These are phyloP conservation scores for Balaenoptera acutorostrata DNA, from an alignment of 2,113 vertebrate species.

Conservation along the genomic window DNA sequence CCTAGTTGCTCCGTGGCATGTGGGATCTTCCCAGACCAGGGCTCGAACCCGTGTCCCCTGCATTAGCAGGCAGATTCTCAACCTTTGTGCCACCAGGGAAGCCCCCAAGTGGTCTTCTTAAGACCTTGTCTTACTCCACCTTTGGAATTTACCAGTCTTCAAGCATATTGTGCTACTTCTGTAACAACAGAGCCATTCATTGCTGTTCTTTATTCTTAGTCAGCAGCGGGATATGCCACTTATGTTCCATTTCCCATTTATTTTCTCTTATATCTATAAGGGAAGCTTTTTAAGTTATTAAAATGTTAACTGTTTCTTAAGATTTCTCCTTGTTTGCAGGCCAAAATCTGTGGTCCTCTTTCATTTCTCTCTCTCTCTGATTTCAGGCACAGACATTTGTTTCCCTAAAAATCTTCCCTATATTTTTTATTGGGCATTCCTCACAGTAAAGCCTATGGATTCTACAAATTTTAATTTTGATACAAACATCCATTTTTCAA, in stretches of 20 bases:
- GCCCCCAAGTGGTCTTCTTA: background rate
- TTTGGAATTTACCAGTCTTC: background rate
- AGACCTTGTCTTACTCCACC: background rate
- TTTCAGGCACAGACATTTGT: background rate
- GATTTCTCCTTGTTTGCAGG: background rate
- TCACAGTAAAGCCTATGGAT: background rate
- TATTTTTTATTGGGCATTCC: background rate
- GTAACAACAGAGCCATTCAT: background rate
- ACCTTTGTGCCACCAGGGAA: too few species aligned
- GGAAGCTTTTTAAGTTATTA: background rate
- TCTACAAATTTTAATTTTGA: background rate
- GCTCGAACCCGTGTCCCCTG: too few species aligned
- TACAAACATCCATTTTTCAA: background rate
- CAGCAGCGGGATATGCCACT: background rate
- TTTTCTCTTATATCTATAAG: background rate
- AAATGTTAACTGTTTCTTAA: background rate
- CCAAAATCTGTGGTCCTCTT: background rate
- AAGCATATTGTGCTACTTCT: background rate
- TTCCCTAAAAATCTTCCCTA: background rate
- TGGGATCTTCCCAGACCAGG: too few species aligned
- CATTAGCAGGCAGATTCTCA: too few species aligned
- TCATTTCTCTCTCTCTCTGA: background rate
- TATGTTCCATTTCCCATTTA: background rate
- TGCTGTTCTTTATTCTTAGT: background rate
- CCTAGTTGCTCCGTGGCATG: too few species aligned